These are phyloP conservation scores for Xerus rutilus DNA, from an alignment of 2,797 vertebrate genomes.

Conservation along the genomic window DNA sequence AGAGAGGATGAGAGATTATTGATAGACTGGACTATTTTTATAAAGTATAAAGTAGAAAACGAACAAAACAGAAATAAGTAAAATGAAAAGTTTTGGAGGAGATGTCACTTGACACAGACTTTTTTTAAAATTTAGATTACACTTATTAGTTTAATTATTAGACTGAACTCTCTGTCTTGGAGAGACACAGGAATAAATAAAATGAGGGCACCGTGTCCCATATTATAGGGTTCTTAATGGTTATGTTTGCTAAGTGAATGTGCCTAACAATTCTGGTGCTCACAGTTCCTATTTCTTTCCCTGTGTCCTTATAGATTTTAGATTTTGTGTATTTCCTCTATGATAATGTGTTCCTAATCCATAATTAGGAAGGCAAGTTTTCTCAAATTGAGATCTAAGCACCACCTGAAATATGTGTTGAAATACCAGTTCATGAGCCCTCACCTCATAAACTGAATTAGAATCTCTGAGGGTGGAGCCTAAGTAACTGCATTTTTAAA, in stretches of 20 bases:
- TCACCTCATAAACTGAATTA: not conserved
- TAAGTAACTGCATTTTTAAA: conserved; percentile 3
- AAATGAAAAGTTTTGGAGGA: not conserved
- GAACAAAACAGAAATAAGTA: not conserved
- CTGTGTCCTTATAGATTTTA: not conserved
- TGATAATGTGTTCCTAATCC: not conserved
- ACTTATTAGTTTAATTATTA: not conserved
- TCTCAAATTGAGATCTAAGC: not conserved
- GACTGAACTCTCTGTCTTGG: not conserved
- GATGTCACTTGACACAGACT: not conserved
- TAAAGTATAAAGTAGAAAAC: not conserved
- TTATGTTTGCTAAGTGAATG: not conserved
- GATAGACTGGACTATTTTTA: not conserved
- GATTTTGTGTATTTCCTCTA: not conserved
- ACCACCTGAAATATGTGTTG: not conserved
- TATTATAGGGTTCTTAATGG: not conserved
- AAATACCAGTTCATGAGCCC: not conserved
- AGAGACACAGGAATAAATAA: not conserved
- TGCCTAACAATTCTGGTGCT: not conserved
- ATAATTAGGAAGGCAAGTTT: not conserved
- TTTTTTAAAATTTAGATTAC: not conserved
- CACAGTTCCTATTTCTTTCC: not conserved
- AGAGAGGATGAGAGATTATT: not conserved
- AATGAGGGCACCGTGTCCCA: not conserved
- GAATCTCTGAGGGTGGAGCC: not conserved